Evolutionary conservation across 2,888 invertebrate genomes (phyloP).

Genomic region (Incurvaria masculella): DNA sequence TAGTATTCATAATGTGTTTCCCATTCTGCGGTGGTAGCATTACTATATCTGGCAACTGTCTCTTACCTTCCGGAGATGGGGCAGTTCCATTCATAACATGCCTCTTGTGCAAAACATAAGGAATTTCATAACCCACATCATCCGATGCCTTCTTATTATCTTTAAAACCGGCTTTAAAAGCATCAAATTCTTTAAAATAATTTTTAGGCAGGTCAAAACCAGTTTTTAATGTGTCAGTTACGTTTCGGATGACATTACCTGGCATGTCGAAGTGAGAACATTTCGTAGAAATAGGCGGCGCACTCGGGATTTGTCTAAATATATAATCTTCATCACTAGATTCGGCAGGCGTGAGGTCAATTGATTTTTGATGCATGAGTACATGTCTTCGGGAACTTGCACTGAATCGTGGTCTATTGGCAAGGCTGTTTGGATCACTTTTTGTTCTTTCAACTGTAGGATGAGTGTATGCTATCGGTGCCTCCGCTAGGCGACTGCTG

Average conservation of each 20-base stretch:
- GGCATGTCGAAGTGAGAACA: conserved; percentile 69
- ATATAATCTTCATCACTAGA: conserved; percentile 82
- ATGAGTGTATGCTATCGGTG: conserved; percentile 58
- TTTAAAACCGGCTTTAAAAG: conserved; percentile 53
- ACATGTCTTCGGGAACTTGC: conserved; percentile 74
- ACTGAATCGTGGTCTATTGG: conserved; percentile 68
- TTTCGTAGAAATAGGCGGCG: conserved; percentile 67
- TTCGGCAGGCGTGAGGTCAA: conserved; percentile 80
- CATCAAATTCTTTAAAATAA: conserved; percentile 66
- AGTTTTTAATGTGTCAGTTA: conserved; percentile 58
- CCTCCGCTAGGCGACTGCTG: conserved; percentile 48
- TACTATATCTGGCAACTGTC: conserved; percentile 43
- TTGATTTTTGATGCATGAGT: conserved; percentile 82
- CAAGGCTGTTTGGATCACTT: conserved; percentile 79
- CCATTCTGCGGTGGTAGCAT: conserved; percentile 48
- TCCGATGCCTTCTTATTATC: conserved; percentile 44
- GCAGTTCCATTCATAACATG: conserved; percentile 85
- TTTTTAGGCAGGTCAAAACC: conserved; percentile 71
- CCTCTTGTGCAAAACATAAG: conserved; percentile 80
- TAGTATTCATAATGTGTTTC: conserved; percentile 43
- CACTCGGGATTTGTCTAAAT: conserved; percentile 71
- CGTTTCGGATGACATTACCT: conserved; percentile 35
- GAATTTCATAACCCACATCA: conserved; percentile 67
- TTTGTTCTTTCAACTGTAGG: conserved; percentile 80
- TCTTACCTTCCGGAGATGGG: conserved; percentile 51